Percentiles rank a stretch among this genome's conserved stretches.
phyloP scores from a whole-genome alignment of 2,888 invertebrate genomes.

The Chironomus tentans region DNA sequence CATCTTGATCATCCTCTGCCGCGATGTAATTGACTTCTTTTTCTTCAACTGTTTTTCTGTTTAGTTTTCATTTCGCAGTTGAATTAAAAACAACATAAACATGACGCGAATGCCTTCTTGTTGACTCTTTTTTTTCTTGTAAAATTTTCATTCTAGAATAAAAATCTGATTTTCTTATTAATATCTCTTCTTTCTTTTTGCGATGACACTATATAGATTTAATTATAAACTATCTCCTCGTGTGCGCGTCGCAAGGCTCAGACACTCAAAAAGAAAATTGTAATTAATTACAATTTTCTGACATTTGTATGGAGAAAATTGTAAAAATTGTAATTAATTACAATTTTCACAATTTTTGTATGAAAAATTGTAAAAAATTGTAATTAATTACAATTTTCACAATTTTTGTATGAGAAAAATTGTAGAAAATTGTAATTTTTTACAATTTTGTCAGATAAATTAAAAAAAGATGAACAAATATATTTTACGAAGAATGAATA shows the following conservation, averaged over 20 bases:
- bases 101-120: not conserved
- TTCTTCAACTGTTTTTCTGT: not conserved
- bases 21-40: not conserved
- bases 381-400: too few relatives aligned
- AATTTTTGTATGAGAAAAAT: too few relatives aligned
- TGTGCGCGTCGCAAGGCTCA: constrained; percentile 14
- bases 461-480: too few relatives aligned
- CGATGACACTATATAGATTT: not conserved
- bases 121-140: not conserved
- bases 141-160: not conserved
- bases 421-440: too few relatives aligned
- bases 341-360: too few relatives aligned
- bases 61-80: constrained; percentile 13
- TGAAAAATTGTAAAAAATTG: too few relatives aligned
- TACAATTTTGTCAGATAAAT: too few relatives aligned
- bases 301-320: too few relatives aligned
- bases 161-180: not conserved
- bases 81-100: constrained; percentile 27
- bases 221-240: constrained; percentile 11
- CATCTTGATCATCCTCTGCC: not conserved
- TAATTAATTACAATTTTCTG: too few relatives aligned
- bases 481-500: too few relatives aligned
- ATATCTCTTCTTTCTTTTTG: not conserved
- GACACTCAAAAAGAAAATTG: too few relatives aligned
- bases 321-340: too few relatives aligned